phyloP scores from a whole-genome alignment of 2,113 vertebrate genomes.

The Oncorhynchus kisutch region DNA sequence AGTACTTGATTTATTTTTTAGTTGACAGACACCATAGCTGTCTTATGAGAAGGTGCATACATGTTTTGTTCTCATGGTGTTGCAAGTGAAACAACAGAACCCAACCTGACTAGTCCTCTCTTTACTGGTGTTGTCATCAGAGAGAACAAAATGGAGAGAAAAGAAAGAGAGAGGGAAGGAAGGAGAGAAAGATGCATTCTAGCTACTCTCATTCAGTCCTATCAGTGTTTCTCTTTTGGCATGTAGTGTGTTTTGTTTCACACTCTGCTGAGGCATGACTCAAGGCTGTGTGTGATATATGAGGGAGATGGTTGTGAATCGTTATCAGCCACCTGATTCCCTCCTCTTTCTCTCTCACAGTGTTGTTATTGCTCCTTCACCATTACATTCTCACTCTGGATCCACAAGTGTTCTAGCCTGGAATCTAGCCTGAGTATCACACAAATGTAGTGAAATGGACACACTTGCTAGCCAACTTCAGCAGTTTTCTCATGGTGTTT shows the following conservation, averaged over 20 bases:
- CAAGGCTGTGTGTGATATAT: background rate
- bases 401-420: background rate
- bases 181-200: background rate
- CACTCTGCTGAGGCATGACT: background rate
- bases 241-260: constrained; percentile 21
- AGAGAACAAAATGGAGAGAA: background rate
- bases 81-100: background rate
- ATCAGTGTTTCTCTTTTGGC: background rate
- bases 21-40: background rate
- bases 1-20: background rate
- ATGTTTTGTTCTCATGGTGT: background rate
- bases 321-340: constrained; percentile 23
- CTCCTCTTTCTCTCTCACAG: background rate
- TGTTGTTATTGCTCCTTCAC: background rate
- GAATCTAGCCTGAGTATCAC: too few species aligned
- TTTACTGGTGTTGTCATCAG: constrained; percentile 1
- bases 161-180: background rate
- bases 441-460: too few species aligned
- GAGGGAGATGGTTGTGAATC: background rate
- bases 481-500: too few species aligned
- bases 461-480: too few species aligned
- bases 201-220: background rate
- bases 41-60: background rate
- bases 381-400: background rate
- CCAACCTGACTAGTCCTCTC: constrained; percentile 13